A percentile compares a stretch with the other conserved stretches of the same genome.
phyloP scores from a whole-genome alignment of 2,797 vertebrate species.

The Galagoides demidoff region DNA sequence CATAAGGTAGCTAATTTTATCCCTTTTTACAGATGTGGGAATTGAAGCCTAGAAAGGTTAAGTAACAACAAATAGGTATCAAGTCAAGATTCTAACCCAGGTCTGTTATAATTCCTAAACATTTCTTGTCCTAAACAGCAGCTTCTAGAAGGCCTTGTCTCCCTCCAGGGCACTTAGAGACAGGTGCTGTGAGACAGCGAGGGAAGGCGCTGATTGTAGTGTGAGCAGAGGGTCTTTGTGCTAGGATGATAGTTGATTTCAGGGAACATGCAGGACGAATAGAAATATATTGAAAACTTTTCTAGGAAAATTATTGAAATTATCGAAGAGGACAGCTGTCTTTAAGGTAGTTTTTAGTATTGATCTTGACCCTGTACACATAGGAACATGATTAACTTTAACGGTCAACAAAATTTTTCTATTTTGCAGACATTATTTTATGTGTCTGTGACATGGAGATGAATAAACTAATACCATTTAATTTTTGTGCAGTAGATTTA shows the following conservation, averaged over 20 bases:
- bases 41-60: background rate
- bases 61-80: conserved; percentile 9
- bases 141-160: conserved; percentile 21
- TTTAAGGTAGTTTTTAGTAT: conserved; percentile 45
- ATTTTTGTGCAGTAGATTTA: conserved; percentile 50
- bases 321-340: conserved; percentile 31
- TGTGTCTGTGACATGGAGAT: conserved; percentile 45
- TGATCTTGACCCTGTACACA: background rate
- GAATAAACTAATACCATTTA: conserved; percentile 35
- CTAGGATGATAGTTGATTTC: conserved; percentile 12
- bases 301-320: conserved; percentile 39
- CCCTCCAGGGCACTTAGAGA: background rate
- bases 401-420: background rate
- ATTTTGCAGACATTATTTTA: background rate
- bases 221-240: conserved; percentile 34
- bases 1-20: background rate
- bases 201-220: conserved; percentile 10
- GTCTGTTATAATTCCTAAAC: background rate
- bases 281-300: conserved; percentile 24
- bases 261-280: background rate
- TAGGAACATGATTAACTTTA: conserved; percentile 33
- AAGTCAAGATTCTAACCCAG: background rate
- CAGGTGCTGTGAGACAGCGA: background rate
- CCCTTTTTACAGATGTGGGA: background rate
- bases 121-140: background rate